phyloP scores from a whole-genome alignment of 2,113 vertebrate species.

The Tympanuchus pallidicinctus region DNA sequence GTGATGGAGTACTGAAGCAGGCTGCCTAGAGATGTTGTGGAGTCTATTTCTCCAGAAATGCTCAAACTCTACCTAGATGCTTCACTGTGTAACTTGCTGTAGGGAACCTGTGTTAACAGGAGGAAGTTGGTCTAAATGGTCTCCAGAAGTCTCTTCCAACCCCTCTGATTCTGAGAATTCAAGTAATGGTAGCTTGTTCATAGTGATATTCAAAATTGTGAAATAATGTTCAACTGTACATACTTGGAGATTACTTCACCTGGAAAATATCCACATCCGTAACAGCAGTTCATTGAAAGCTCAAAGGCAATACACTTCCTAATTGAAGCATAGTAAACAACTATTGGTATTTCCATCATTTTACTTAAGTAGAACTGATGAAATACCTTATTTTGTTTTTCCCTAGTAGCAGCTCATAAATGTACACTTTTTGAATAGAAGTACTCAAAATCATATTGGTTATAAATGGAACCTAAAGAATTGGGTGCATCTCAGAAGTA shows the following conservation, averaged over 20 bases:
- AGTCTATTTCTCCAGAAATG: too few species aligned
- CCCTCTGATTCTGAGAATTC: neutral
- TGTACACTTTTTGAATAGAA: neutral
- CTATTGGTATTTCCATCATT: neutral
- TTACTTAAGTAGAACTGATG: neutral
- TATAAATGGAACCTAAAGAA: neutral
- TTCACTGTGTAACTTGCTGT: too few species aligned
- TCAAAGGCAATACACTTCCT: neutral
- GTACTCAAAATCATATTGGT: neutral
- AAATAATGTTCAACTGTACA: neutral
- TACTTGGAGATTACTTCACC: neutral
- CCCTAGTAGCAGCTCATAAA: neutral
- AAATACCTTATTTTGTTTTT: neutral
- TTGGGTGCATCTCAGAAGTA: neutral
- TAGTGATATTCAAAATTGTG: neutral
- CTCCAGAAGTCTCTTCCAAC: too few species aligned
- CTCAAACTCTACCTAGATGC: too few species aligned
- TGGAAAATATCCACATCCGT: neutral
- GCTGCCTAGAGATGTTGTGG: too few species aligned
- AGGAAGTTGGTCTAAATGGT: too few species aligned
- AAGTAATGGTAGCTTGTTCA: neutral
- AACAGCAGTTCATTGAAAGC: neutral
- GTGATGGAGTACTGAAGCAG: too few species aligned
- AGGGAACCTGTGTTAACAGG: too few species aligned
- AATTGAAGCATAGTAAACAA: neutral